phyloP scores from a whole-genome alignment of 2,888 invertebrate species.

The Pomacea canaliculata region DNA sequence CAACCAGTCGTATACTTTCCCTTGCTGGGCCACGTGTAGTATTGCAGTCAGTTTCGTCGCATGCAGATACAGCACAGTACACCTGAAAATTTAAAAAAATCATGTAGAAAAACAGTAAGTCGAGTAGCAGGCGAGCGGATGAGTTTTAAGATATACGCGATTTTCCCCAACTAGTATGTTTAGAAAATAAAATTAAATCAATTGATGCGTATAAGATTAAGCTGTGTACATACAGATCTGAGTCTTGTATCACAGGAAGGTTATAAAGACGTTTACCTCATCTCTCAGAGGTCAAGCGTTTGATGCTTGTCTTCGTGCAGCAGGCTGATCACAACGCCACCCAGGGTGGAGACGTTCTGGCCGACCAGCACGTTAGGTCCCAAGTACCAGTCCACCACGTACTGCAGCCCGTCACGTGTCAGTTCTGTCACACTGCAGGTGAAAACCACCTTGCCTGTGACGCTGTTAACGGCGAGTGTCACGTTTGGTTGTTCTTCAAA shows the following conservation, averaged over 20 bases:
- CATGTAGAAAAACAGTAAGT: neutral
- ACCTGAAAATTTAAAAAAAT: conserved; percentile 18
- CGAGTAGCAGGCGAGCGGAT: neutral
- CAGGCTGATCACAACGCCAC: conserved; percentile 5
- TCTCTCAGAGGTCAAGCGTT: conserved; percentile 21
- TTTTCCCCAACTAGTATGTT: too few relatives aligned
- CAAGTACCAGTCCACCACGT: conserved; percentile 38
- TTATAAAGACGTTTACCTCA: conserved; percentile 11
- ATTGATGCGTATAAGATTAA: too few relatives aligned
- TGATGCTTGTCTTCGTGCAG: conserved; percentile 19
- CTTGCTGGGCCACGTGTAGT: conserved; percentile 40
- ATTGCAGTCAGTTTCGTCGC: conserved; percentile 35
- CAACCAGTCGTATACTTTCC: conserved; percentile 33
- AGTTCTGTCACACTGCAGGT: conserved; percentile 36
- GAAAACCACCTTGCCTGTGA: conserved; percentile 28
- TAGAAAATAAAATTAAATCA: too few relatives aligned
- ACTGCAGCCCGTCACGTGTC: conserved; percentile 29
- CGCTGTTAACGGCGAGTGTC: conserved; percentile 22
- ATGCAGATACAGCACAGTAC: conserved; percentile 41
- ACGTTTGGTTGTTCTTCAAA: conserved; percentile 36
- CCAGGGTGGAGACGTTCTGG: neutral
- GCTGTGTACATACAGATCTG: too few relatives aligned
- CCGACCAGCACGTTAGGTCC: conserved; percentile 16
- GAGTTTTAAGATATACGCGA: too few relatives aligned
- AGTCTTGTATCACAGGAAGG: too few relatives aligned